Conservation (phyloP, 1,140 invertebrate species). For the Saxidomus purpurata region DNA sequence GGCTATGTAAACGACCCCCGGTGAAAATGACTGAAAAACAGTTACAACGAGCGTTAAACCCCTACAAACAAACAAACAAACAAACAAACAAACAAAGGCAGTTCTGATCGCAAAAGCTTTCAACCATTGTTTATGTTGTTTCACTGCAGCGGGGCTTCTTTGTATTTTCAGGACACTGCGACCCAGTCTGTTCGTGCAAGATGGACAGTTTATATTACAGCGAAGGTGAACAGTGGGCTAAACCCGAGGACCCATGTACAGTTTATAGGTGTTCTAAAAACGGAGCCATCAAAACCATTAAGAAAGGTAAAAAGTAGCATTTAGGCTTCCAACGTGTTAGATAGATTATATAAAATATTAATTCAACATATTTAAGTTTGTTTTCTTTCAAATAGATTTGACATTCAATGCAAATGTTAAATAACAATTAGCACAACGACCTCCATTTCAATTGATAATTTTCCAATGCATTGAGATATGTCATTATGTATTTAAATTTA, state of each 20-base stretch:
- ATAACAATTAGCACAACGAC: too few species aligned
- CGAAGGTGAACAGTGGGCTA: conserved; percentile 43
- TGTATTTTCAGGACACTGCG: conserved; percentile 38
- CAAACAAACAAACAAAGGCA: too few species aligned
- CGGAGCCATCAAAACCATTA: not conserved
- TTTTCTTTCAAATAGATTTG: too few species aligned
- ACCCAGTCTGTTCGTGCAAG: conserved; percentile 46
- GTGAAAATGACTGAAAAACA: not conserved
- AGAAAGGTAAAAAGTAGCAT: conserved; percentile 36
- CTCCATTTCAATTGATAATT: too few species aligned
- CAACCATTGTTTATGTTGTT: too few species aligned
- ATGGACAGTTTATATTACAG: conserved; percentile 56
- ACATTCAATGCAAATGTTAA: too few species aligned
- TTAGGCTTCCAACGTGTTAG: not conserved
- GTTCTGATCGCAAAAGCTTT: too few species aligned
- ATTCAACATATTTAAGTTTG: too few species aligned
- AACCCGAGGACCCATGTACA: conserved; percentile 38
- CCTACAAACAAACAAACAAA: not conserved
- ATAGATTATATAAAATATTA: not conserved
- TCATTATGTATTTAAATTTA: too few species aligned
- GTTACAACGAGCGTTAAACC: not conserved
- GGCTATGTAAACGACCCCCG: too few species aligned
- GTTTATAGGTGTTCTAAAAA: conserved; percentile 9
- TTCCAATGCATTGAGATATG: too few species aligned
- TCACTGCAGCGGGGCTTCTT: too few species aligned